Conservation (phyloP, 2,888 invertebrate species). For the Pachydiplax longipennis region DNA sequence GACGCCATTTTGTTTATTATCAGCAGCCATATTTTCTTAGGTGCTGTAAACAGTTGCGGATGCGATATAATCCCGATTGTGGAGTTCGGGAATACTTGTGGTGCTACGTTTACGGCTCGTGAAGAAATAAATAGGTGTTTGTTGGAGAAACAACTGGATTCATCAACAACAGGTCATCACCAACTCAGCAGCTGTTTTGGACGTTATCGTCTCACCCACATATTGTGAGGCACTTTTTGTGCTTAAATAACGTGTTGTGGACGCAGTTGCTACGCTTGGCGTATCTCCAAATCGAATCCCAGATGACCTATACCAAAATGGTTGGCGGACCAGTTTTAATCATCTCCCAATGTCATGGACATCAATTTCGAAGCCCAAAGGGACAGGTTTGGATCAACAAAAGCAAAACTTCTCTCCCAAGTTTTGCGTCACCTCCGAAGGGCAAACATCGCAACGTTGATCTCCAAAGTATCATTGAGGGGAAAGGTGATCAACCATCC, state of each 20-base stretch:
- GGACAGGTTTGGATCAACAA: constrained; percentile 48
- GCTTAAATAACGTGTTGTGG: constrained; percentile 26
- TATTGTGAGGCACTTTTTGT: constrained; percentile 16
- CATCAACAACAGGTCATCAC: constrained; percentile 32
- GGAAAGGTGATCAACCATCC: constrained; percentile 7
- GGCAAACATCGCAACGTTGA: constrained; percentile 50
- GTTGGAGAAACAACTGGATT: constrained; percentile 40
- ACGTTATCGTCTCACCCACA: constrained; percentile 1
- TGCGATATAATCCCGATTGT: constrained; percentile 34
- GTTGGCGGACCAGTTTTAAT: constrained; percentile 47
- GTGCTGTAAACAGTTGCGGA: constrained; percentile 44
- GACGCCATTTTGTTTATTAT: constrained; percentile 43
- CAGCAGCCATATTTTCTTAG: constrained; percentile 44
- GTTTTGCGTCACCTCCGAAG: constrained; percentile 49
- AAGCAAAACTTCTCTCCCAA: constrained; percentile 49
- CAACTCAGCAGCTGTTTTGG: constrained; percentile 21
- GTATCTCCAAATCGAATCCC: constrained; percentile 21
- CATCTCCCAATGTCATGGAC: constrained; percentile 48
- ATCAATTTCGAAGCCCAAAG: constrained; percentile 48
- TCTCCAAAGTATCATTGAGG: constrained; percentile 24
- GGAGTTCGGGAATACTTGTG: constrained; percentile 35
- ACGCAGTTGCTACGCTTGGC: constrained; percentile 20
- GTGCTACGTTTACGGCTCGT: constrained; percentile 45
- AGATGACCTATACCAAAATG: constrained; percentile 49
- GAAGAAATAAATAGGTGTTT: constrained; percentile 32